Evolutionary conservation across 2,113 vertebrate genomes (phyloP).

Genomic region (Pithys albifrons): DNA sequence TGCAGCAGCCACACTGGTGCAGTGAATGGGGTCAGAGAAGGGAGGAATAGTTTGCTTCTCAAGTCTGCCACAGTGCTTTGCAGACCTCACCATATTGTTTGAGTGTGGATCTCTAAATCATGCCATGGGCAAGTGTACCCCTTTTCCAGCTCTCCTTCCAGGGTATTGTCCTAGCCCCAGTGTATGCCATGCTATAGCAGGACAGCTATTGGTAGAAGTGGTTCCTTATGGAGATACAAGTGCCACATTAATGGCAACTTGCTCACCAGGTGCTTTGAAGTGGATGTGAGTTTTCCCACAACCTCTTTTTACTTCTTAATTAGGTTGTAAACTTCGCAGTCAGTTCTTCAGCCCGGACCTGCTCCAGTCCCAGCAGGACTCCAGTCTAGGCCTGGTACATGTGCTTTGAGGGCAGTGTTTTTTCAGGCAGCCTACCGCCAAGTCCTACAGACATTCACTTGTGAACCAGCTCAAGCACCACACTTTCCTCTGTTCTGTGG

Average conservation of each 20-base stretch:
- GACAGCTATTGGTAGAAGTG: not conserved
- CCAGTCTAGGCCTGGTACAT: not conserved
- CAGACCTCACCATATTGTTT: not conserved
- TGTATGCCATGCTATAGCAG: rapidly evolving
- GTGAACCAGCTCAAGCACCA: not conserved
- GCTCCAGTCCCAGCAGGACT: not conserved
- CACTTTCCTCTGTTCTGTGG: not conserved
- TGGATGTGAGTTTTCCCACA: not conserved
- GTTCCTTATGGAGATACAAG: not conserved
- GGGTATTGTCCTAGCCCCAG: not conserved
- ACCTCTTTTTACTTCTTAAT: not conserved
- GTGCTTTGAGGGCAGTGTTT: not conserved
- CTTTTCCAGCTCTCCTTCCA: not conserved
- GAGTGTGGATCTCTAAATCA: not conserved
- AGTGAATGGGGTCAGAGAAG: not conserved
- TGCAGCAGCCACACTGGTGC: rapidly evolving
- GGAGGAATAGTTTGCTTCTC: not conserved
- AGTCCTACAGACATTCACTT: not conserved
- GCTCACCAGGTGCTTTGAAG: not conserved
- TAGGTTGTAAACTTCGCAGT: not conserved
- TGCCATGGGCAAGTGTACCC: rapidly evolving
- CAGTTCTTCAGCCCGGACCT: not conserved
- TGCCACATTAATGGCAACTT: rapidly evolving
- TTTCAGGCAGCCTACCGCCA: not conserved
- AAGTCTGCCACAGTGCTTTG: not conserved